phyloP scores from a whole-genome alignment of 2,888 invertebrate species.

The Himalopsyche japonica region DNA sequence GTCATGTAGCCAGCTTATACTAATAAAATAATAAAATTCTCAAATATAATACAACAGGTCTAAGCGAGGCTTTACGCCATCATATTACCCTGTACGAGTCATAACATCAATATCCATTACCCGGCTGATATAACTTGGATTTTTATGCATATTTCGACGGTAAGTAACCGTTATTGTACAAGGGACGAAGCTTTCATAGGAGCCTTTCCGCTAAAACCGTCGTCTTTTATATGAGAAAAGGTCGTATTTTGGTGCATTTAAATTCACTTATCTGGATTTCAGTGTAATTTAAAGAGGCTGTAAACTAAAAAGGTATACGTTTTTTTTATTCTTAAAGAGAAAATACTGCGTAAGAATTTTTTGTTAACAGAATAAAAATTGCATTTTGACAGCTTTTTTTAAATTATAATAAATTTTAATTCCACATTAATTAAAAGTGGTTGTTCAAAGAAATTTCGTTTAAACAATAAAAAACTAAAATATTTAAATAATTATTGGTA shows the following conservation, averaged over 20 bases:
- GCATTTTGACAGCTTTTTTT: too few relatives aligned
- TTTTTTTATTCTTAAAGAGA: background rate
- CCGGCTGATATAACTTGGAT: slow-evolving; percentile 14
- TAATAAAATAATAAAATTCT: background rate
- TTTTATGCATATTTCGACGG: slow-evolving; percentile 23
- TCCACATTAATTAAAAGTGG: too few relatives aligned
- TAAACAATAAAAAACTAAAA: too few relatives aligned
- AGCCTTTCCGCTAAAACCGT: slow-evolving; percentile 7
- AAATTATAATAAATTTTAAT: too few relatives aligned
- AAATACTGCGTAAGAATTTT: background rate
- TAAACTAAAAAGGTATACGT: background rate
- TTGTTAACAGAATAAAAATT: background rate
- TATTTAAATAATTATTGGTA: too few relatives aligned
- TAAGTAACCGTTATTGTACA: slow-evolving; percentile 12
- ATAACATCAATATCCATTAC: slow-evolving; percentile 30
- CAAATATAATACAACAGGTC: background rate
- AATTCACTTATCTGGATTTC: background rate
- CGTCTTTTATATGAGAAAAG: slow-evolving; percentile 15
- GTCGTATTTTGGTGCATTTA: slow-evolving; percentile 11
- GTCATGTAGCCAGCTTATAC: too few relatives aligned
- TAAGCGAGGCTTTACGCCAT: background rate
- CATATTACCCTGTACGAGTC: slow-evolving; percentile 2
- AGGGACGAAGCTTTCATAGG: slow-evolving; percentile 1
- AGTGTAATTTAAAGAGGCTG: background rate
- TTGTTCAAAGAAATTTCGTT: too few relatives aligned